Evolutionary conservation across 2,888 invertebrate species (phyloP).

Genomic region (Nemoura dubitans): DNA sequence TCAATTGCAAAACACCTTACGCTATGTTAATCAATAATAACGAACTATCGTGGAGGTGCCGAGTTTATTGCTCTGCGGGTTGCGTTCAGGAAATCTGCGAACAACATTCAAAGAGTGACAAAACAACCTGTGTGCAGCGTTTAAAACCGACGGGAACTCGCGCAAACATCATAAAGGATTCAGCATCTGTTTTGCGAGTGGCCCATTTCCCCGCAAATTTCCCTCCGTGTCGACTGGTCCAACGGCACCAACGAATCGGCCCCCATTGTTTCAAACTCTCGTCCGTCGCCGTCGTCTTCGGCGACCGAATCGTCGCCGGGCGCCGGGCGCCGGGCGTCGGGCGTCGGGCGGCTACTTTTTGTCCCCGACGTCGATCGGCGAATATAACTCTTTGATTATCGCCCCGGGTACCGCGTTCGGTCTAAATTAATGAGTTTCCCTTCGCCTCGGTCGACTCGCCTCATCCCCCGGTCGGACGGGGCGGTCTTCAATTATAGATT

Average conservation of each 20-base stretch:
- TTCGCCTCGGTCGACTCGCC: background rate
- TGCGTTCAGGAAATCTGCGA: background rate
- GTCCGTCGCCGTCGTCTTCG: background rate
- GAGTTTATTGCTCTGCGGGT: background rate
- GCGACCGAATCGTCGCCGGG: background rate
- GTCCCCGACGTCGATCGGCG: conserved; percentile 16
- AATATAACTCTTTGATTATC: conserved; percentile 30
- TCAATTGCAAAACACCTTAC: too few species aligned
- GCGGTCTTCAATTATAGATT: conserved; percentile 49
- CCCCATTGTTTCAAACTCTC: background rate
- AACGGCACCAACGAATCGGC: background rate
- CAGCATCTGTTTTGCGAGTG: background rate
- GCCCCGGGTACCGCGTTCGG: conserved; percentile 3
- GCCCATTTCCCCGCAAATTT: background rate
- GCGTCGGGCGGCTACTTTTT: background rate
- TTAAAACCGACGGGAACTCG: background rate
- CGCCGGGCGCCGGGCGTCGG: background rate
- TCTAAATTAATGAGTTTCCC: conserved; percentile 41
- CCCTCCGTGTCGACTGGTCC: background rate
- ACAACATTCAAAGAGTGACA: too few species aligned
- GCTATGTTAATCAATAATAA: background rate
- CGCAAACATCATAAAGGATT: background rate
- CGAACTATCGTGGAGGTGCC: background rate
- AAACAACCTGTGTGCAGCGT: too few species aligned
- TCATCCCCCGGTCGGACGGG: background rate